Evolutionary conservation across 2,888 invertebrate species (phyloP), one percentile per base, ranked within the genome.

Genomic region (Tetanocera ferruginea): DNA sequence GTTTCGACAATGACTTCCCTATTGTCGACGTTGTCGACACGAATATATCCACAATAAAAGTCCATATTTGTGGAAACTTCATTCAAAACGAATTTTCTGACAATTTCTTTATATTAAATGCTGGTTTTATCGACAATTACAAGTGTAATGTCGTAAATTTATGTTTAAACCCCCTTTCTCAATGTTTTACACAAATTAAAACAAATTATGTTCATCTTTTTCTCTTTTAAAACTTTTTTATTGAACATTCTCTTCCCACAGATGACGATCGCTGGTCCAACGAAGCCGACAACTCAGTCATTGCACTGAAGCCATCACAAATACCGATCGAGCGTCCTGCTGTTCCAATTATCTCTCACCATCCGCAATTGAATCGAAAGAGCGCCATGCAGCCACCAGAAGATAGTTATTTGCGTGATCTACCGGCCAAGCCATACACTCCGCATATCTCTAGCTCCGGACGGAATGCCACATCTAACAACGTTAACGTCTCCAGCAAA

Each of bases 231-330:
- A 19, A 2, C 6, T 70, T n/a, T 31, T n/a, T n/a, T n/a, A n/a
- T n/a, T 11, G 2, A 9, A 14, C 4, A 70, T 5, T 31, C 1
- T 60, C 14, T 67, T 6, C 57, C 70, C 76, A 34, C 81, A 89
- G 89, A 90, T 79, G 89, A 89, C 49, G 89, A 89, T 64, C 89
- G 88, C 83, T 89, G 89, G 90, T 87, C 87, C 28, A 89, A 90
- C 71, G 90, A 90, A 83, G 89, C 89, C 71, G 89, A 89, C 77
- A 89, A 89, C 78, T 88, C 89, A 74, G 88, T 89, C 34, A 89
- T 88, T 71, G 89, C 89, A 3, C 80, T 88, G 77, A 89, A 89
- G 80, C 88, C 89, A 55, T 87, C 89, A 62, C 89, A 89, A 77
- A 89, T 89, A 43, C 83, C 88, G 60, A 78, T 88, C 78, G 86